Evolutionary conservation across 2,113 vertebrate genomes (phyloP), one percentile per base, ranked within the genome.

Genomic region (Lepisosteus osseus): DNA sequence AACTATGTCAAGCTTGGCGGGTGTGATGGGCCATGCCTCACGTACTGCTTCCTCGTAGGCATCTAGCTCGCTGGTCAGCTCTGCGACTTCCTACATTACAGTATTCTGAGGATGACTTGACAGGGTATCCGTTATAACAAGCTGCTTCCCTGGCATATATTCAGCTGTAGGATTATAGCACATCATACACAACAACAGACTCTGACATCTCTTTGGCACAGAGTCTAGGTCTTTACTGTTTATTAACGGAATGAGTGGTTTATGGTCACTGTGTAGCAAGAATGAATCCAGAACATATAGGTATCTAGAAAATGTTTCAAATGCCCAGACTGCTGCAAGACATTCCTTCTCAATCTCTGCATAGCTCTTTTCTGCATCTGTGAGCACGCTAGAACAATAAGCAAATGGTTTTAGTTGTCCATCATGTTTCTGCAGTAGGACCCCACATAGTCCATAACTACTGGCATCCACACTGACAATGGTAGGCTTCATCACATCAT

Each of bases 401-500:
- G 70, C 65, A 6, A 68, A 64, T 43, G 54, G 47, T 3, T 41
- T 11, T 6, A 76, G 14, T 6, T 62, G 42, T 56, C 40, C 45
- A 0, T 41, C 43, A 3, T 73, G 43, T 4, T 55, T 1, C 17
- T 76, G 74, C 3, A 76, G 61, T 4, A 69, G 66, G 29, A 29
- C 29, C 29, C 29, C 29, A 29, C 29, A 1, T 29, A 29, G 29
- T 29, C 29, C 29, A 29, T 62, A 72, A 6, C 61, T 72, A 42
- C 74, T 72, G 1, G 65, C 61, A n/a, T 72, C 65, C 2, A 40
- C 59, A 56, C 74, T 72, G 3, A 76, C 42, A 8, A 72, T n/a
- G n/a, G 67, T 72, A 8, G 51, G 13, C 7, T 69, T 69, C 5
- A 2, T 61, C 0, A 70, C 9, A 55, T 73, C 29, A 44, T 66